Evolutionary conservation across 2,113 vertebrate genomes (phyloP), one percentile per base, ranked within the genome.

Genomic region (Parus major): DNA sequence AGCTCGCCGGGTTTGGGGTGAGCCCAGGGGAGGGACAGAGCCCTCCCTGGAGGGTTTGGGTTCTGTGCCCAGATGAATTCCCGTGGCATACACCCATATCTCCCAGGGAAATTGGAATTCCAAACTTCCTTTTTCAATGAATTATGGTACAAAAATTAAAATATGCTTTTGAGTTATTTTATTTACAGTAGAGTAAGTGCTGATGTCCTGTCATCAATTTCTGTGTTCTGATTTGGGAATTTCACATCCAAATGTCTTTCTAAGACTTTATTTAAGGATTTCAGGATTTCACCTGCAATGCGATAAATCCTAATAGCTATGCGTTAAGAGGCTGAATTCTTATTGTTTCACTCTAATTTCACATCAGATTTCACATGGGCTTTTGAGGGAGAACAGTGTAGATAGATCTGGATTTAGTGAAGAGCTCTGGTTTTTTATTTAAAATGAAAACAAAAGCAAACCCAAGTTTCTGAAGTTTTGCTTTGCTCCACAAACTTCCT

Each of bases 1-100:
- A 23, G 4, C 41, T 22, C 1, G 3, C 18, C 3, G 44, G 12
- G 23, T 11, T 15, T 11, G 11, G 59, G 2, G 6, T n/a, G 24
- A 41, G 5, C 46, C 16, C 28, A 7, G n/a, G 28, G 10, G 42
- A 33, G 64, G 4, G 2, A 9, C 17, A 10, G 27, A 21, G 6
- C 33, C 44, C 7, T 0, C 5, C 2, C 33, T 5, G 12, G 23
- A 15, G 21, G 2, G 21, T 33, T 47, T 18, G 53, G 29, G 12
- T 10, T 35, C 10, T 47, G 23, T 42, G 42, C 35, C 24, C 60
- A 56, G 36, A 18, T 41, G 77, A 57, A 7, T 29, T 90, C 57
- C 35, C 0, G 0, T n/a, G 22, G 17, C 47, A 41, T 75, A 15
- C 39, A 13, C 27, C 21, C 42, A 2, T 16, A 23, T 29, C 14